A percentile compares a stretch with the other conserved stretches of the same genome.
These are phyloP conservation scores for Schlechtendalia chinensis DNA, from an alignment of 1,140 invertebrate species.

Conservation along the genomic window DNA sequence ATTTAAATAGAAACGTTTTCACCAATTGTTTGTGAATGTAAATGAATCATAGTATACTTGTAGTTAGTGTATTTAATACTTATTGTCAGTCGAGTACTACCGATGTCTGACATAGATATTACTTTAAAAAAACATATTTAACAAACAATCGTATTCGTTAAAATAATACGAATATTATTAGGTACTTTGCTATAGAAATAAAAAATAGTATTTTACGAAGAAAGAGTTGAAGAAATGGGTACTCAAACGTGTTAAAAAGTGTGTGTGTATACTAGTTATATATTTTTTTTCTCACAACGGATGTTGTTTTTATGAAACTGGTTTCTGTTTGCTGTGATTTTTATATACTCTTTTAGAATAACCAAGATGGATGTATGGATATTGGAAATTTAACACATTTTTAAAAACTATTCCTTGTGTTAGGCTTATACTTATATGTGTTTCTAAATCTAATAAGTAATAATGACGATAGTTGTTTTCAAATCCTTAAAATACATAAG, in stretches of 20 bases:
- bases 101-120: background rate
- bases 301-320: constrained; percentile 27
- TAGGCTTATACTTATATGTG: background rate
- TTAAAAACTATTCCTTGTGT: background rate
- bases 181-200: no score
- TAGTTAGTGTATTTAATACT: background rate
- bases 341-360: background rate
- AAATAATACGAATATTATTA: background rate
- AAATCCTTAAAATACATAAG: background rate
- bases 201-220: background rate
- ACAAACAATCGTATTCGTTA: background rate
- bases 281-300: constrained; percentile 22
- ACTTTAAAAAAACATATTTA: background rate
- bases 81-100: background rate
- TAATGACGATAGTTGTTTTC: background rate
- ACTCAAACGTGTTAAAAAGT: background rate
- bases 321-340: background rate
- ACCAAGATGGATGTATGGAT: background rate
- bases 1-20: background rate
- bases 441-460: background rate
- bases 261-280: no score
- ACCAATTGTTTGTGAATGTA: background rate
- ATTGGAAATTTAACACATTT: background rate
- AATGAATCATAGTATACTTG: background rate
- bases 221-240: background rate